These are phyloP conservation scores for Caenorhabditis imperialis DNA, from an alignment of 2,888 invertebrate genomes.

Conservation along the genomic window DNA sequence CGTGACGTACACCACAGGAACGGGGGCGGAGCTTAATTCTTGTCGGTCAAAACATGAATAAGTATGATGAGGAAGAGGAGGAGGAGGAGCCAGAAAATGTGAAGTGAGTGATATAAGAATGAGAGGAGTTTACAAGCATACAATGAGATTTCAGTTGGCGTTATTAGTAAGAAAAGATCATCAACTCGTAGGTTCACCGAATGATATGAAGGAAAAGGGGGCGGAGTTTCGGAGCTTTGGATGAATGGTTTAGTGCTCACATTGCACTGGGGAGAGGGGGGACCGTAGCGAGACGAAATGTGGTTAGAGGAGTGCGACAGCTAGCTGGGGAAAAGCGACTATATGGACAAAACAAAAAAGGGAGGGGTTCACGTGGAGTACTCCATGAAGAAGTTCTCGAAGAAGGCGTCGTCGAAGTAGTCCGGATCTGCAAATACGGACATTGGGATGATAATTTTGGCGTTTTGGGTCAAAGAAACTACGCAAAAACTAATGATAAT, in stretches of 20 bases:
- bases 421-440: slow-evolving; percentile 51
- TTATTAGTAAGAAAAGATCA: slow-evolving; percentile 7
- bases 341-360: slow-evolving; percentile 9
- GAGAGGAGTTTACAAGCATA: slow-evolving; percentile 35
- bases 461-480: background rate
- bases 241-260: no score
- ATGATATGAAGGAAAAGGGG: slow-evolving; percentile 20
- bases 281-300: slow-evolving; percentile 18
- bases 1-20: slow-evolving; percentile 32
- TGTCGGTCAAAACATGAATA: slow-evolving; percentile 49
- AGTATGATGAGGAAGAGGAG: slow-evolving; percentile 20
- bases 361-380: slow-evolving; percentile 4
- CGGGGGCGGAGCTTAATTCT: slow-evolving; percentile 17
- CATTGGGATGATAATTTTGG: background rate
- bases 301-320: slow-evolving; percentile 12
- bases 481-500: no score
- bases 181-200: slow-evolving; percentile 33
- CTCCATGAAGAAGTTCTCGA: slow-evolving; percentile 62
- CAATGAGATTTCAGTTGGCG: slow-evolving; percentile 22
- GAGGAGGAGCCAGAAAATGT: slow-evolving; percentile 19
- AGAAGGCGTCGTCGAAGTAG: slow-evolving; percentile 64
- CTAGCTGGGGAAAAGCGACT: slow-evolving; percentile 31
- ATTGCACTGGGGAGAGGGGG: slow-evolving; percentile 31
- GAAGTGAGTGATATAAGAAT: slow-evolving; percentile 25
- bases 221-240: no score